A percentile compares a stretch with the other conserved stretches of the same genome.
These are phyloP conservation scores for Daboia siamensis DNA, from an alignment of 2,113 vertebrate genomes.

Conservation along the genomic window DNA sequence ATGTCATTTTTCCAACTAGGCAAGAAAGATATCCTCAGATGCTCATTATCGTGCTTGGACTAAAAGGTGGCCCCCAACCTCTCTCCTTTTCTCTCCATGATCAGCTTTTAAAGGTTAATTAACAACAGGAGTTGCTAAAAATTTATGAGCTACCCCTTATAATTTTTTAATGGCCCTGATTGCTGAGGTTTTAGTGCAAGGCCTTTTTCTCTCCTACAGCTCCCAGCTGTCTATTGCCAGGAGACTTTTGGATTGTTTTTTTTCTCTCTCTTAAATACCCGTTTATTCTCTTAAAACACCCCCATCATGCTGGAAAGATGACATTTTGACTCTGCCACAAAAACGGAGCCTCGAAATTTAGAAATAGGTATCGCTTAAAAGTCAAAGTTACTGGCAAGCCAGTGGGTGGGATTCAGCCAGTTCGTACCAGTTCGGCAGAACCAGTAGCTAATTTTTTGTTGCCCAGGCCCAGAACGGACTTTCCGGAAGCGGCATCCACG, in stretches of 20 bases:
- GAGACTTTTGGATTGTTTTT: background rate
- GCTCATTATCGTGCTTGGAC: conserved; percentile 60
- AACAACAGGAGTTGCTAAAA: conserved; percentile 67
- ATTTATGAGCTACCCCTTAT: conserved; percentile 69
- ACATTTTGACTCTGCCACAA: background rate
- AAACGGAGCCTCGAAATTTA: background rate
- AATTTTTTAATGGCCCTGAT: conserved; percentile 71
- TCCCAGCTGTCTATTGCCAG: conserved; percentile 36
- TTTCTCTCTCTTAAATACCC: background rate
- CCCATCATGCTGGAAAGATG: conserved; percentile 3
- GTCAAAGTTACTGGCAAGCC: no score
- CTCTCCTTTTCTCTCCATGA: conserved; percentile 57
- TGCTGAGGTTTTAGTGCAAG: conserved; percentile 56
- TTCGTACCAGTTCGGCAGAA: no score
- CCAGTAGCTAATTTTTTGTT: no score
- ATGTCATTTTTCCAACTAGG: conserved; percentile 62
- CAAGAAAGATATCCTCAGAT: conserved; percentile 51
- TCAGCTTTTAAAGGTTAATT: conserved; percentile 77
- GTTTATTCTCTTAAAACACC: conserved; percentile 33
- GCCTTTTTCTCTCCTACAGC: conserved; percentile 26
- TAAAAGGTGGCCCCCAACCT: conserved; percentile 54
- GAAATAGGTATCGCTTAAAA: conserved; percentile 4
- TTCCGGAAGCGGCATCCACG: no score
- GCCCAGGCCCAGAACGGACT: no score
- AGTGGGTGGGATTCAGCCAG: no score